Percentiles rank a stretch among this genome's conserved stretches.
These are phyloP conservation scores for Lacerta viridis DNA, from an alignment of 2,797 vertebrate species.

Conservation along the genomic window DNA sequence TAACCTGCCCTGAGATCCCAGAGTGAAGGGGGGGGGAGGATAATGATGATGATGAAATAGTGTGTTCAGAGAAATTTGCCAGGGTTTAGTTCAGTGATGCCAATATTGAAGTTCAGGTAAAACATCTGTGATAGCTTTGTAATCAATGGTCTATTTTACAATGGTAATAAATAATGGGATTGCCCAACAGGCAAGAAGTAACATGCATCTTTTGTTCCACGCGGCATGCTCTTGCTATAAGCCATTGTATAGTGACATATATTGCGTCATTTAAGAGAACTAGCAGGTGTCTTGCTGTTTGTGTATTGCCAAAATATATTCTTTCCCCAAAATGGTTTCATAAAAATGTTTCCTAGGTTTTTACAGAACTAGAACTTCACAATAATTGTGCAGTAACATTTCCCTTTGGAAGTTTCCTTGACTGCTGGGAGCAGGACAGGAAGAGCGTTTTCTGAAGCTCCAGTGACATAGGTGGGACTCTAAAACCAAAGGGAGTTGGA, in stretches of 20 bases:
- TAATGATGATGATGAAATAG: too few relatives aligned
- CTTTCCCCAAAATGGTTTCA: not conserved
- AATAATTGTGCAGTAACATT: not conserved
- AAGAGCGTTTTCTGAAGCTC: not conserved
- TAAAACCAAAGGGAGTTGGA: not conserved
- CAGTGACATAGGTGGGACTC: not conserved
- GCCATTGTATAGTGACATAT: not conserved
- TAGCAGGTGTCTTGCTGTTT: not conserved
- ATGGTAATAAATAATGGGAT: not conserved
- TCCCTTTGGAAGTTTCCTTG: not conserved
- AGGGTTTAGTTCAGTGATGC: not conserved
- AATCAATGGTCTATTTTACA: not conserved
- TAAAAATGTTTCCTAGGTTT: not conserved
- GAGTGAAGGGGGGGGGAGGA: too few relatives aligned
- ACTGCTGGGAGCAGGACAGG: not conserved
- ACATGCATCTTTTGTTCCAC: not conserved
- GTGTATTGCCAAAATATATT: not conserved
- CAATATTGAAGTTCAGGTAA: conserved; percentile 35
- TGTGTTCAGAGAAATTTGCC: conserved; percentile 16
- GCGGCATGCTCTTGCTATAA: not conserved
- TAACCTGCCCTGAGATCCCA: too few relatives aligned
- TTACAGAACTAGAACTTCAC: not conserved
- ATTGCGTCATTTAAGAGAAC: not conserved
- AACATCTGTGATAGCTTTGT: not conserved
- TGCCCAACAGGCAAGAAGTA: not conserved